These are phyloP conservation scores for Umimayanthus kanabou DNA, from an alignment of 92 coral and sea anemone genomes.

Conservation along the genomic window DNA sequence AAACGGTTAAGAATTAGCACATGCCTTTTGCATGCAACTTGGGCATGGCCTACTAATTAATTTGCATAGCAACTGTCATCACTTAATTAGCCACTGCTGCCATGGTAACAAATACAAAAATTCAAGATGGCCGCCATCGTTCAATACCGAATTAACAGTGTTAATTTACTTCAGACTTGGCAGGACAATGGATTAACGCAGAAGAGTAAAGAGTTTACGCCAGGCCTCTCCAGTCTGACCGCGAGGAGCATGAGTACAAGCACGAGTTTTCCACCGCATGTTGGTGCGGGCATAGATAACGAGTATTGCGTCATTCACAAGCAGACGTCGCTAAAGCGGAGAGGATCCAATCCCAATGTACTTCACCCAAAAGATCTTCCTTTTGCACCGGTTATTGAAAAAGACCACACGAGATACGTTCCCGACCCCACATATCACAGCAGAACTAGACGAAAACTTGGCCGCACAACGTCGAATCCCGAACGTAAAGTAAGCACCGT, in stretches of 20 bases:
- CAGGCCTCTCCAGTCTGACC: neutral
- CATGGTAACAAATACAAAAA: too few species aligned
- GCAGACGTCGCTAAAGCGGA: neutral
- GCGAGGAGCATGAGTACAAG: neutral
- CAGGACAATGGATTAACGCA: neutral
- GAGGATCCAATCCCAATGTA: conserved; percentile 3
- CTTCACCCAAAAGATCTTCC: neutral
- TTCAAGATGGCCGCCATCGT: too few species aligned
- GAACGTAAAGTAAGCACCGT: conserved; percentile 12
- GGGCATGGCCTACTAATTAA: too few species aligned
- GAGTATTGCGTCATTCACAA: neutral
- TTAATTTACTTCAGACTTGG: neutral
- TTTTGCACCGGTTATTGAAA: conserved; percentile 1
- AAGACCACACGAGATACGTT: conserved; percentile 13
- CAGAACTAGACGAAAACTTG: conserved; percentile 24
- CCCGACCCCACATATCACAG: conserved; percentile 33
- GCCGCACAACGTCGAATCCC: conserved; percentile 58
- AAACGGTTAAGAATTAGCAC: too few species aligned
- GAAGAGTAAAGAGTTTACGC: neutral
- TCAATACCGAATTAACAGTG: neutral
- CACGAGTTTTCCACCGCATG: neutral
- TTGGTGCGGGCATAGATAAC: neutral
- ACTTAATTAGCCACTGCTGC: too few species aligned
- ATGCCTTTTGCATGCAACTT: too few species aligned
- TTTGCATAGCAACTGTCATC: too few species aligned